Evolutionary conservation across 2,797 vertebrate species (phyloP), one percentile per base, ranked within the genome.

Genomic region (Pseudochromis fuscus): DNA sequence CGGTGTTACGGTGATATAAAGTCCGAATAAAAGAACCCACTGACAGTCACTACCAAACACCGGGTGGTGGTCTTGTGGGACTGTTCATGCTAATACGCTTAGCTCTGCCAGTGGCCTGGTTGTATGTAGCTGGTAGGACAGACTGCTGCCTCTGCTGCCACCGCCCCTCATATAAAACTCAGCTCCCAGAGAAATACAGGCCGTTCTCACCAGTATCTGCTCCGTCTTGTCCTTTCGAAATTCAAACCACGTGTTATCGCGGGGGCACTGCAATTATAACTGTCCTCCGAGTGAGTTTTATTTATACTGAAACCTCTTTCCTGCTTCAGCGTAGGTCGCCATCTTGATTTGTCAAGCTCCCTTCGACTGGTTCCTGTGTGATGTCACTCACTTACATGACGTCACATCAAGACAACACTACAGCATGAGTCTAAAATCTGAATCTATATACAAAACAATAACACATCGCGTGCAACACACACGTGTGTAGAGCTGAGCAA

Each of bases 301-400:
- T 78, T 93, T 90, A 88, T 85, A 84, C 76, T 85, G 82, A 88
- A 83, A 84, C 75, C 87, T 90, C 90, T 93, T 94, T 92, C 92
- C 93, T 93, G 91, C 81, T 92, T 94, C 90, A 87, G 82, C 91
- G 93, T 91, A 87, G 82, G 91, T 88, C 93, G 94, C 94, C 94
- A 95, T 95, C 93, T 95, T 95, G 91, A 84, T 92, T 92, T 87
- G 83, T 89, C 82, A 87, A 81, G 57, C 85, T 88, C 67, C 81
- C 81, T 85, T 85, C 66, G 64, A 73, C 84, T 87, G 85, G 89
- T 91, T 94, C 91, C 94, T 91, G 88, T 88, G 38, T 90, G 90
- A 90, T 80, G 89, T 91, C 89, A 91, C 83, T 69, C 56, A 4
- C 9, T 7, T 16, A 11, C n/a, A 16, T 71, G 66, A 88, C 85